A percentile compares a stretch with the other conserved stretches of the same genome.
phyloP scores from a whole-genome alignment of 1,140 invertebrate species.

The Pararge aegeria region DNA sequence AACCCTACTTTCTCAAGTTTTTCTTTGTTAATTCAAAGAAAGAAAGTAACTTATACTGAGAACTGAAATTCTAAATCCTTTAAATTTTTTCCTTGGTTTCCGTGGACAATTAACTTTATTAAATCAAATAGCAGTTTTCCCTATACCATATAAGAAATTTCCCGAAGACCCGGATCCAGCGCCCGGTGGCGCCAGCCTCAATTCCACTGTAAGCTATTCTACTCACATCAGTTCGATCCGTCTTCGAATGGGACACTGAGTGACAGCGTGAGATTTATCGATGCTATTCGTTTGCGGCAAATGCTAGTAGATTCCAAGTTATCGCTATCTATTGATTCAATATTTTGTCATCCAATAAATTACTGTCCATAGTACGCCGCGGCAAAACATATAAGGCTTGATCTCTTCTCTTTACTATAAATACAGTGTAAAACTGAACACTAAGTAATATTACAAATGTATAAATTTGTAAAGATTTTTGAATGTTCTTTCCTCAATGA shows the following conservation, averaged over 20 bases:
- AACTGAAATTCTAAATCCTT: too few species aligned
- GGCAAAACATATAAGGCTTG: background rate
- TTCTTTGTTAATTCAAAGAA: too few species aligned
- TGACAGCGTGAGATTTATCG: conserved; percentile 31
- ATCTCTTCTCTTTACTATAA: too few species aligned
- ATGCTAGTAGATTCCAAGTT: background rate
- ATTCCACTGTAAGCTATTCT: conserved; percentile 28
- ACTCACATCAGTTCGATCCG: conserved; percentile 20
- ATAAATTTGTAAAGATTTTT: too few species aligned
- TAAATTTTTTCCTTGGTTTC: background rate
- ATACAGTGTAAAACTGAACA: too few species aligned
- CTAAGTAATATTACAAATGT: too few species aligned
- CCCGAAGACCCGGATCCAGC: conserved; percentile 18
- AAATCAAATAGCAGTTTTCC: background rate
- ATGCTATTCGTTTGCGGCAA: conserved; percentile 3
- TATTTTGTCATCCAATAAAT: too few species aligned
- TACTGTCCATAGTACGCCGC: background rate
- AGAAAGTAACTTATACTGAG: too few species aligned
- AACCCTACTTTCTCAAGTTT: too few species aligned
- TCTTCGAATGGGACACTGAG: conserved; percentile 16
- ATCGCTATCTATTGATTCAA: background rate
- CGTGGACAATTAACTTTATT: background rate
- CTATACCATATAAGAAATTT: conserved; percentile 2
- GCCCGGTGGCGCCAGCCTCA: conserved; percentile 25
- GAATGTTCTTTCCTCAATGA: too few species aligned